Evolutionary conservation across 2,888 invertebrate genomes (phyloP), one percentile per base, ranked within the genome.

Genomic region (Philereme transversata): DNA sequence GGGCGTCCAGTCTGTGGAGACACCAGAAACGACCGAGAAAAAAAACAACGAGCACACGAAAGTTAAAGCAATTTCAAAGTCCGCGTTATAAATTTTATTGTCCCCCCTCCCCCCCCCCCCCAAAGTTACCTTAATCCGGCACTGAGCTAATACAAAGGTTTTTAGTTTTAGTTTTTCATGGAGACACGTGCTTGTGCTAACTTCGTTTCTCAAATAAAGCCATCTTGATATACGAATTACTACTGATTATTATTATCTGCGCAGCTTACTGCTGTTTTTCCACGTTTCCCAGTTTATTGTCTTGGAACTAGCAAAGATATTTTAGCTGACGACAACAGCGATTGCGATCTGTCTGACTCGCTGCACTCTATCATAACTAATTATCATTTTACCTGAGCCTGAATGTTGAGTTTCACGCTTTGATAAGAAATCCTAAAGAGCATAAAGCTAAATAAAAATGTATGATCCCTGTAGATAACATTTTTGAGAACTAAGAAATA

Each of bases 151-250:
- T n/a, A n/a, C n/a, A 48, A 58, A 59, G 46, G 60, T 49, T 53
- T 11, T 4, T 34, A 56, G 36, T 53, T 11, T 4, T 34, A 56
- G 36, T 63, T 68, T 71, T 67, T 59, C 53, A 56, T 45, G 54
- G 38, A 38, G 48, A 34, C 60, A 50, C 51, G 36, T 65, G 49
- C 54, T 56, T 45, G 53, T 57, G 10, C 51, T 58, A 44, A 43
- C 54, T 59, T 50, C 60, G 60, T 59, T 60, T 52, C 60, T 60
- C 35, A 45, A 65, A 64, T 64, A 66, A 67, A 63, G 67, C 59
- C 53, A 57, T 58, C 63, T 64, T 65, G 52, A 65, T 60, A 51
- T 51, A 51, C 55, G 52, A 65, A 59, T 49, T 51, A 51, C 55
- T 44, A 63, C 51, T 56, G 49, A 54, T 47, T 54, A 52, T 46